phyloP scores from a whole-genome alignment of 2,888 invertebrate genomes.

The Mesorhabditis spiculigera region DNA sequence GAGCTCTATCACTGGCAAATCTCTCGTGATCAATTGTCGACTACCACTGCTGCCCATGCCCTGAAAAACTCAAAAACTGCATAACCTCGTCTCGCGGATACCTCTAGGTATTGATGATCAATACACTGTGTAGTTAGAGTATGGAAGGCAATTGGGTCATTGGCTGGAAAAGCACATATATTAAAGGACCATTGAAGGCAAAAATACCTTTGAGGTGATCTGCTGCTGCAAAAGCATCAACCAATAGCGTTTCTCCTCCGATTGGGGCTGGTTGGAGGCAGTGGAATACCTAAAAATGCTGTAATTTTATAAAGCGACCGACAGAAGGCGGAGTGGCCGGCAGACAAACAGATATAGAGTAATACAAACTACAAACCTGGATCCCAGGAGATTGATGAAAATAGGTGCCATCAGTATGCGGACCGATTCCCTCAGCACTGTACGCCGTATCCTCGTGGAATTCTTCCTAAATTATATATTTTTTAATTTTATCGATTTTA shows the following conservation, averaged over 20 bases:
- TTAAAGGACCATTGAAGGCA: not conserved
- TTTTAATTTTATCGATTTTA: not conserved
- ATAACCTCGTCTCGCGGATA: constrained; percentile 21
- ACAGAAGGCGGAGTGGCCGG: not conserved
- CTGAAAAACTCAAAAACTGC: constrained; percentile 59
- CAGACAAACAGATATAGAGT: not conserved
- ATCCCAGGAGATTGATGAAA: constrained; percentile 73
- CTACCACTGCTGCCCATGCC: not conserved
- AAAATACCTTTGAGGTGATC: constrained; percentile 52
- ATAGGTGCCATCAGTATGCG: constrained; percentile 78
- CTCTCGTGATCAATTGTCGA: constrained; percentile 7
- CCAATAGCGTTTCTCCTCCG: constrained; percentile 74
- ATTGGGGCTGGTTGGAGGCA: constrained; percentile 66
- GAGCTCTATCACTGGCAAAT: constrained; percentile 29
- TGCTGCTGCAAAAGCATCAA: constrained; percentile 74
- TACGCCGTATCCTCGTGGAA: constrained; percentile 75
- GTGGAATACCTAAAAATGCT: constrained; percentile 65
- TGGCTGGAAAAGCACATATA: not conserved
- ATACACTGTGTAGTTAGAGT: constrained; percentile 15
- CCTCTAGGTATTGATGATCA: constrained; percentile 44
- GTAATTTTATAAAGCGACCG: constrained; percentile 27
- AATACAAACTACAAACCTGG: constrained; percentile 21
- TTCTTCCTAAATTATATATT: constrained; percentile 21
- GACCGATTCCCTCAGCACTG: constrained; percentile 69
- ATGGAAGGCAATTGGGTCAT: not conserved